Conservation (phyloP, 2,113 vertebrate genomes). For the Chinchilla lanigera region DNA sequence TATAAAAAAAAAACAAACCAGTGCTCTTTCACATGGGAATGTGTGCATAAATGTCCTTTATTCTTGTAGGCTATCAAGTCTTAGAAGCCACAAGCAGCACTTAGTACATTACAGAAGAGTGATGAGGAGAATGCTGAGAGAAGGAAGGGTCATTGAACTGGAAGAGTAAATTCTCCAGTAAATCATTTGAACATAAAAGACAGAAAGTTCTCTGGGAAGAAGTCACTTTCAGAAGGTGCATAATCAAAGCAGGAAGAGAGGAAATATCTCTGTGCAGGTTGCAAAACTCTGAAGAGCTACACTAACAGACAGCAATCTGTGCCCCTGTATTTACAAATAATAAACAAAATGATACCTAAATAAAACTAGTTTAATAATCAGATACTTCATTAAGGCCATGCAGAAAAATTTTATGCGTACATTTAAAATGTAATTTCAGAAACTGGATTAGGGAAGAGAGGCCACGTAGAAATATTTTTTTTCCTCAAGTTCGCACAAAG, state of each 20-base stretch:
- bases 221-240: slow-evolving; percentile 50
- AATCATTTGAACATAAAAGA: slow-evolving; percentile 43
- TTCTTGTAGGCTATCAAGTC: slow-evolving; percentile 44
- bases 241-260: neutral
- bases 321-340: neutral
- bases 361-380: neutral
- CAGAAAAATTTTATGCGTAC: neutral
- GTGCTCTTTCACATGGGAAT: neutral
- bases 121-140: slow-evolving; percentile 22
- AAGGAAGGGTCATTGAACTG: slow-evolving; percentile 9
- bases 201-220: slow-evolving; percentile 33
- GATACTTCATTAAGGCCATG: neutral
- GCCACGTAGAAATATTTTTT: neutral
- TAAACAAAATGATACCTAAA: neutral
- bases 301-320: neutral
- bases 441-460: neutral
- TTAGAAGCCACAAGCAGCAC: neutral
- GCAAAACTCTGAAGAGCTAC: neutral
- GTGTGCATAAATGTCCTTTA: neutral
- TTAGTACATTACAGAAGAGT: slow-evolving; percentile 29
- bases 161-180: slow-evolving; percentile 52
- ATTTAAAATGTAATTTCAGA: slow-evolving; percentile 51
- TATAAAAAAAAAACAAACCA: neutral
- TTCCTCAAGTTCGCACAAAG: neutral
- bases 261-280: neutral